Percentiles rank a stretch among this genome's conserved stretches.
Evolutionary conservation across 2,888 invertebrate genomes (phyloP).

Genomic region (Aphrophora alni): DNA sequence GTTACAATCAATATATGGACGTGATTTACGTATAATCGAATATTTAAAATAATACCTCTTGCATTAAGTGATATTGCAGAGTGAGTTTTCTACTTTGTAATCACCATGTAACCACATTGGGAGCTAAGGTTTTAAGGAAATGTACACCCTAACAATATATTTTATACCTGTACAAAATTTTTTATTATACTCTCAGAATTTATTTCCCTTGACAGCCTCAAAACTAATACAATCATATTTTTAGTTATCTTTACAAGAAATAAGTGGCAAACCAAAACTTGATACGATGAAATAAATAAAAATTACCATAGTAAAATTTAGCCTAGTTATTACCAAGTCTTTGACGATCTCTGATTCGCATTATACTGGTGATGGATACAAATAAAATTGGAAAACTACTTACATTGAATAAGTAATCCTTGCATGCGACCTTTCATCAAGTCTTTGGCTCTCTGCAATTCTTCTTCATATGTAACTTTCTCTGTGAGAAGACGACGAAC

Average conservation of each 20-base stretch:
- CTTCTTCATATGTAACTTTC: slow-evolving; percentile 87
- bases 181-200: too few species aligned
- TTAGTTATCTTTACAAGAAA: background rate
- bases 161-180: too few species aligned
- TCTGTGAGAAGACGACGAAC: slow-evolving; percentile 84
- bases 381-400: slow-evolving; percentile 61
- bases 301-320: background rate
- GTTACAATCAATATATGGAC: too few species aligned
- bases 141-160: too few species aligned
- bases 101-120: too few species aligned
- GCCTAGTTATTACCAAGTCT: background rate
- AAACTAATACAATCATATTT: too few species aligned
- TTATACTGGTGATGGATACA: background rate
- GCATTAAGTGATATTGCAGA: too few species aligned
- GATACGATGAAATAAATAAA: background rate
- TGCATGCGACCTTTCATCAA: slow-evolving; percentile 84
- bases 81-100: too few species aligned
- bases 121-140: too few species aligned
- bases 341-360: background rate
- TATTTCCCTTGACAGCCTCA: too few species aligned
- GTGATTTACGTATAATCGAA: too few species aligned
- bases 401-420: slow-evolving; percentile 89
- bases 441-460: slow-evolving; percentile 83
- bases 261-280: background rate
- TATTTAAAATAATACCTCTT: too few species aligned